Percentiles rank a stretch among this genome's conserved stretches.
phyloP scores from a whole-genome alignment of 2,797 vertebrate species.

The Artibeus lituratus region DNA sequence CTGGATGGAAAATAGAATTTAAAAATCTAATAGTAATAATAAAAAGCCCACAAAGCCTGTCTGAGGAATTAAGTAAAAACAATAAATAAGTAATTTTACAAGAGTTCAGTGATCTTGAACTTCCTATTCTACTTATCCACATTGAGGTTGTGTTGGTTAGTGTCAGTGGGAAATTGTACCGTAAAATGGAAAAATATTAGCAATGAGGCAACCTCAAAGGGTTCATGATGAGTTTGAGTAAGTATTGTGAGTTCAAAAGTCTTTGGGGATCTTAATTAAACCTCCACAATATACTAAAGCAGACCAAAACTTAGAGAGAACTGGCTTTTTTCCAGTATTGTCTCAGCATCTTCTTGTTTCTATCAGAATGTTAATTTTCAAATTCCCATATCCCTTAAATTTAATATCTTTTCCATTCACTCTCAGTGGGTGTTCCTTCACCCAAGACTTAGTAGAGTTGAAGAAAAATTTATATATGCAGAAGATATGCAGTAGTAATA shows the following conservation, averaged over 20 bases:
- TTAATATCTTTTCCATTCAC: conserved; percentile 56
- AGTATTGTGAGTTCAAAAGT: conserved; percentile 64
- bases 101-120: conserved; percentile 64
- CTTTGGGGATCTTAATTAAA: conserved; percentile 64
- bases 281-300: background rate
- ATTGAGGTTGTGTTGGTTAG: conserved; percentile 63
- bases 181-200: conserved; percentile 69
- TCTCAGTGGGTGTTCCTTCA: conserved; percentile 49
- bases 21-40: conserved; percentile 62
- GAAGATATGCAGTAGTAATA: background rate
- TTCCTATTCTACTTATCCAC: conserved; percentile 70
- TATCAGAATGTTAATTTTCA: conserved; percentile 54
- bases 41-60: conserved; percentile 61
- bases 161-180: conserved; percentile 74
- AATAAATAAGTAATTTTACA: conserved; percentile 76
- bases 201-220: conserved; percentile 60
- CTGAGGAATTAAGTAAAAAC: conserved; percentile 72
- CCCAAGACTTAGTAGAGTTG: background rate
- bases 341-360: conserved; percentile 37
- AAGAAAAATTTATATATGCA: conserved; percentile 26
- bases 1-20: conserved; percentile 40
- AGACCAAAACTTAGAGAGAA: conserved; percentile 25
- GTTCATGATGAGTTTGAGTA: conserved; percentile 73
- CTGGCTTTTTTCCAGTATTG: conserved; percentile 55
- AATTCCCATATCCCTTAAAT: conserved; percentile 9